Evolutionary conservation across 2,888 invertebrate species (phyloP).

Genomic region (Gymnosoma rotundatum): DNA sequence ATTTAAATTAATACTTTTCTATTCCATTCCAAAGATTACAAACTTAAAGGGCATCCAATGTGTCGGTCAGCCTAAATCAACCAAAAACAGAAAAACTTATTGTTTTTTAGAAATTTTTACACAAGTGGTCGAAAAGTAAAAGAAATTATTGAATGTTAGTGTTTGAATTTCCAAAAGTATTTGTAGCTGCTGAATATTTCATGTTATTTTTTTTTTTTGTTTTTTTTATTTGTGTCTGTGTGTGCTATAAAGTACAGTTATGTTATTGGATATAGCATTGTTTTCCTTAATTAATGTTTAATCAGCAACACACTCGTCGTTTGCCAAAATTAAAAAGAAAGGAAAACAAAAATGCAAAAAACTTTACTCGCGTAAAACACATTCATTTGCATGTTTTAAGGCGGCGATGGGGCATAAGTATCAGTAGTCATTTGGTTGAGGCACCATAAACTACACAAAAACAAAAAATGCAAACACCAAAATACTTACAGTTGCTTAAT

Average conservation of each 20-base stretch:
- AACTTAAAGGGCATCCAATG: neutral
- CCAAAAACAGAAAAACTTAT: neutral
- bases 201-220: neutral
- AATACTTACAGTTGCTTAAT: constrained; percentile 64
- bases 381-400: constrained; percentile 44
- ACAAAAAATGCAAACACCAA: constrained; percentile 48
- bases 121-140: constrained; percentile 71
- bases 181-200: neutral
- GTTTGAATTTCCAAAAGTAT: constrained; percentile 49
- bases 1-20: too few relatives aligned
- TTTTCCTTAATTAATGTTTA: constrained; percentile 83
- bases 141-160: constrained; percentile 53
- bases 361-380: constrained; percentile 51
- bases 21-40: too few relatives aligned
- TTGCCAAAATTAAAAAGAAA: constrained; percentile 54
- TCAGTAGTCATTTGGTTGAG: constrained; percentile 47
- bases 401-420: constrained; percentile 11
- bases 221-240: constrained; percentile 1
- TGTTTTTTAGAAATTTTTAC: constrained; percentile 13
- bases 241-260: constrained; percentile 59
- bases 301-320: constrained; percentile 78
- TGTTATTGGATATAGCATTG: constrained; percentile 75
- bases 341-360: constrained; percentile 10
- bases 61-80: neutral
- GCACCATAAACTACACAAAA: constrained; percentile 56